Evolutionary conservation across 1,140 invertebrate genomes (phyloP).

Genomic region (Luehdorfia chinensis): DNA sequence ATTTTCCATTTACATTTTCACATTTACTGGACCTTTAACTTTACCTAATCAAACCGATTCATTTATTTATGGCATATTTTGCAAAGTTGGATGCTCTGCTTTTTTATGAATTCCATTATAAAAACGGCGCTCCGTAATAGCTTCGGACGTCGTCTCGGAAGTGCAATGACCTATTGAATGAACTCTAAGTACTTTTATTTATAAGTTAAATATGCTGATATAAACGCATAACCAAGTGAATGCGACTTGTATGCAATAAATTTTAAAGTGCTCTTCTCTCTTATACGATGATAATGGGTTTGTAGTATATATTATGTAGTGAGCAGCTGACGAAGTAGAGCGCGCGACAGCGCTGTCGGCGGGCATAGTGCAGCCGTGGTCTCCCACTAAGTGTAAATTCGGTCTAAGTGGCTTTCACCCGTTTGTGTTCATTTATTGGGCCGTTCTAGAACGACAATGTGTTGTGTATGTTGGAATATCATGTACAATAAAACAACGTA

Average conservation of each 20-base stretch:
- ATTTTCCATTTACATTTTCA: not conserved
- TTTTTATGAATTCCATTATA: slow-evolving; percentile 20
- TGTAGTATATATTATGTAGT: slow-evolving; percentile 34
- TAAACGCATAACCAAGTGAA: slow-evolving; percentile 21
- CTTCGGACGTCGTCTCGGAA: slow-evolving; percentile 61
- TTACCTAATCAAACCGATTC: not conserved
- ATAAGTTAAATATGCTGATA: slow-evolving; percentile 21
- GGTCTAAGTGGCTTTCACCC: slow-evolving; percentile 71
- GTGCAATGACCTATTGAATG: slow-evolving; percentile 73
- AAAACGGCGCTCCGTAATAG: slow-evolving; percentile 50
- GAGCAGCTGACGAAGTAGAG: slow-evolving; percentile 58
- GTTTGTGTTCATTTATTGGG: slow-evolving; percentile 65
- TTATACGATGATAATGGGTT: slow-evolving; percentile 3
- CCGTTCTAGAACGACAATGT: slow-evolving; percentile 56
- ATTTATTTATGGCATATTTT: slow-evolving; percentile 18
- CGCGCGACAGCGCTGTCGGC: slow-evolving; percentile 33
- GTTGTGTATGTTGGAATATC: slow-evolving; percentile 54
- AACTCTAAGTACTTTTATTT: slow-evolving; percentile 42
- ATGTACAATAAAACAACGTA: slow-evolving; percentile 60
- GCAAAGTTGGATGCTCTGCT: slow-evolving; percentile 17
- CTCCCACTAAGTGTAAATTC: slow-evolving; percentile 75
- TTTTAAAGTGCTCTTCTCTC: slow-evolving; percentile 1
- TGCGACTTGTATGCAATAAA: slow-evolving; percentile 1
- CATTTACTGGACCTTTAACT: not conserved
- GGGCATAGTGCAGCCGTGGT: slow-evolving; percentile 44